Conservation (phyloP, 2,888 invertebrate species). For the Merodon equestris region DNA sequence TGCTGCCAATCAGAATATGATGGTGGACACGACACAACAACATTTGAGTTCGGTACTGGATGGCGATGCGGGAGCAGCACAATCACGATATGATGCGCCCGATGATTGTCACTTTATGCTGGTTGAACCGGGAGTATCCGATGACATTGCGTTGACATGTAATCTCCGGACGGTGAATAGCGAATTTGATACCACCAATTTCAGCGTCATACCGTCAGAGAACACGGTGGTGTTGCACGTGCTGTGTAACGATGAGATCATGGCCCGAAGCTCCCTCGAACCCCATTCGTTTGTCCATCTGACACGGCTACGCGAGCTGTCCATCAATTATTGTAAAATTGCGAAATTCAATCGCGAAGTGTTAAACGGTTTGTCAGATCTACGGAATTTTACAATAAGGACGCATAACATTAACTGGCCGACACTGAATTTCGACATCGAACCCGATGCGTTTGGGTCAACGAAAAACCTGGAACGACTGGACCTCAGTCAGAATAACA, state of each 20-base stretch:
- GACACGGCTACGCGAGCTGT: conserved; percentile 87
- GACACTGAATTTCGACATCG: conserved; percentile 90
- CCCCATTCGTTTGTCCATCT: conserved; percentile 89
- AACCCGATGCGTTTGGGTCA: conserved; percentile 87
- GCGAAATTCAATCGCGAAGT: conserved; percentile 90
- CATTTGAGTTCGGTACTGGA: conserved; percentile 55
- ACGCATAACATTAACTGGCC: conserved; percentile 92
- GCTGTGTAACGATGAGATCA: conserved; percentile 89
- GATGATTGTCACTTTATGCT: conserved; percentile 85
- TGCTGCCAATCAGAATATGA: conserved; percentile 66
- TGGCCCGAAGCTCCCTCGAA: conserved; percentile 88
- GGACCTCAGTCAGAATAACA: conserved; percentile 92
- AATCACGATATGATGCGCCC: conserved; percentile 86
- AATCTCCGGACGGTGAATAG: conserved; percentile 91
- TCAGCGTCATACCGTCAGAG: conserved; percentile 91
- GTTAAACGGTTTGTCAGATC: conserved; percentile 87
- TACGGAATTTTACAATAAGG: conserved; percentile 90
- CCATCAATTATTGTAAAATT: conserved; percentile 92
- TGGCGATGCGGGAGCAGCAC: conserved; percentile 54
- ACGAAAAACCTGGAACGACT: conserved; percentile 89
- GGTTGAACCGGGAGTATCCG: conserved; percentile 76
- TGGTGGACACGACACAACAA: conserved; percentile 61
- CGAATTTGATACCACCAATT: conserved; percentile 92
- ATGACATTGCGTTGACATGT: conserved; percentile 89
- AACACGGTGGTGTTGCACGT: conserved; percentile 89